These are phyloP conservation scores for Rhabdophis nuchalis DNA, from an alignment of 2,797 vertebrate species.

Conservation along the genomic window DNA sequence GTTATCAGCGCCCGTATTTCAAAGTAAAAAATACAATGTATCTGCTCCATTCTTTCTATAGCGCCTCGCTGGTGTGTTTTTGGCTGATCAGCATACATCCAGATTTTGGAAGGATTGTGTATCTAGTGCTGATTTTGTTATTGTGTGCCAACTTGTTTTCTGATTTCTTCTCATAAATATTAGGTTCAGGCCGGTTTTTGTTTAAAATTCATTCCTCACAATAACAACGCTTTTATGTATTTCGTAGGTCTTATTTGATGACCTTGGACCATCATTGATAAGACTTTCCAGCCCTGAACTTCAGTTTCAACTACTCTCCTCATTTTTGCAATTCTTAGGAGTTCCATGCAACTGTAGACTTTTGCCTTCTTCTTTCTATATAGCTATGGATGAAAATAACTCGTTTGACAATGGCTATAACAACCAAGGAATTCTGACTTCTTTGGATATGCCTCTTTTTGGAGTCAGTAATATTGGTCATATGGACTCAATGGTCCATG, in stretches of 20 bases:
- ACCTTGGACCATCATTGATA: conserved; percentile 87
- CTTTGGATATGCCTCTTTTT: conserved; percentile 57
- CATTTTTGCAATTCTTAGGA: conserved; percentile 89
- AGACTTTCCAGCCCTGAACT: conserved; percentile 75
- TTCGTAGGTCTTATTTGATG: conserved; percentile 89
- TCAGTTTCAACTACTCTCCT: conserved; percentile 73
- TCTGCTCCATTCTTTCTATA: not conserved
- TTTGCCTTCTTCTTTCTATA: conserved; percentile 68
- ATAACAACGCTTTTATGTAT: not conserved
- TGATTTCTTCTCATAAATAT: not conserved
- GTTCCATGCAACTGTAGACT: conserved; percentile 73
- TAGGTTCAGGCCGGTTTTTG: not conserved
- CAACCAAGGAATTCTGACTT: conserved; percentile 75
- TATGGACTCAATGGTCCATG: conserved; percentile 72
- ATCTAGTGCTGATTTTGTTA: not conserved
- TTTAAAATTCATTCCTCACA: not conserved
- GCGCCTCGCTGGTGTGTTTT: not conserved
- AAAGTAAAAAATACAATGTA: not conserved
- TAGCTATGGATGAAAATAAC: conserved; percentile 81
- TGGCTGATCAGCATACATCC: not conserved
- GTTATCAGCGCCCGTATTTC: not conserved
- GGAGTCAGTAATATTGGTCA: conserved; percentile 80
- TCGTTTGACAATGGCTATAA: conserved; percentile 69
- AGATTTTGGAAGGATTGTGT: not conserved
- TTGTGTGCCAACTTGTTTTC: not conserved